Base-by-base conservation (phyloP, 2,113 vertebrate species). In the Peromyscus maniculatus region DNA sequence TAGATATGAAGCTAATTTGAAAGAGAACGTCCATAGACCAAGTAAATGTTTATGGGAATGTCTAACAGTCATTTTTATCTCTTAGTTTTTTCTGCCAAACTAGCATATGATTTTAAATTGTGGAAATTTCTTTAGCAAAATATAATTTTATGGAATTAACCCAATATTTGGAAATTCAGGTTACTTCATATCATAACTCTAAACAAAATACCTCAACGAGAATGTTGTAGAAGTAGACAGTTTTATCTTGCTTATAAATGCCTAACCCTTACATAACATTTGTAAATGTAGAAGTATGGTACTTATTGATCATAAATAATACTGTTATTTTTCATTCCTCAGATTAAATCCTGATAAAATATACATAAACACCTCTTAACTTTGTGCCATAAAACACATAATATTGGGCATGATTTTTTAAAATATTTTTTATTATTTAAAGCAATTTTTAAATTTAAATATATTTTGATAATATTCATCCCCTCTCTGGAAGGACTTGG, bases 111-210 rank as follows among this genome's bases (percentile, higher is more conserved):
- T 43, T 75, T 75, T 24, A 43, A 75, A 43, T 4, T 43, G 72
- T 75, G 39, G 24, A 75, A 75, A 19, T 43, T 43, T 75, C 72
- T 12, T 75, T 75, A 75, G 39, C 72, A 75, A 75, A 75, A 22
- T 75, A 75, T 43, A 43, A 43, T 75, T 74, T 75, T 75, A 43
- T 75, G 24, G 24, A 24, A 12, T 22, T 75, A 43, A 43, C 21
- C n/a, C 21, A 75, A 75, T 75, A 86, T 92, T 96, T 96, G 21
- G 31, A 96, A 95, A 67, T 67, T 16, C n/a, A 92, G 19, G 5
- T 86, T 91, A 26, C 15, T 96, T 93, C 33, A 91, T 86, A 11
- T 7, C 36, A 75, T 69, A 94, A 97, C 93, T 71, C 74, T 66
- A 95, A 89, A 78, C 74, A 91, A 96, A 89, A 75, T 5, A 39